Conservation (phyloP, 2,113 vertebrate genomes). For the Scomber scombrus region DNA sequence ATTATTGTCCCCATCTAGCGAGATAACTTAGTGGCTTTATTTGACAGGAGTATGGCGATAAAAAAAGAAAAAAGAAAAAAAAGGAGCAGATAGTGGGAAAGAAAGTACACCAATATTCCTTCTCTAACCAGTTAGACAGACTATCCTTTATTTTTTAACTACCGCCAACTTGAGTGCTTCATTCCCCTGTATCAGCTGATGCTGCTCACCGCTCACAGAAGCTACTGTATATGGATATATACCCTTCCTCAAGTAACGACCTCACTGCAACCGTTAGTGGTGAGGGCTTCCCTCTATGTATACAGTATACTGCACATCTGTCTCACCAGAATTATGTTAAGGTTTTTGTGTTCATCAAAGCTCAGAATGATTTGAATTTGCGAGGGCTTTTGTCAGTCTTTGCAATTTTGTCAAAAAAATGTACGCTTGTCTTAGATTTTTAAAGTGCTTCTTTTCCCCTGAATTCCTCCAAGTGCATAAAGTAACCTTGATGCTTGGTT, state of each 20-base stretch:
- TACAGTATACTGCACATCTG: neutral
- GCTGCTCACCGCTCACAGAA: neutral
- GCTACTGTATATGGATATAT: neutral
- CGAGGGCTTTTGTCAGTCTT: neutral
- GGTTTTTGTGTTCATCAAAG: neutral
- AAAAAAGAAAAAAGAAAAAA: slow-evolving; percentile 14
- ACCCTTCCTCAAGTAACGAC: slow-evolving; percentile 7
- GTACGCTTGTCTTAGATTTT: neutral
- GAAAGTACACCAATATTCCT: slow-evolving; percentile 30
- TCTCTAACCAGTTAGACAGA: slow-evolving; percentile 34
- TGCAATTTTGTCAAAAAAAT: neutral
- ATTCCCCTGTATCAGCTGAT: slow-evolving; percentile 6
- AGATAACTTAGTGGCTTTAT: slow-evolving; percentile 56
- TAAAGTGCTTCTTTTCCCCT: neutral
- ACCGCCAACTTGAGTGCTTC: slow-evolving; percentile 11
- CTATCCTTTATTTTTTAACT: slow-evolving; percentile 49
- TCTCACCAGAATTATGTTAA: neutral
- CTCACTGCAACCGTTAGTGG: neutral
- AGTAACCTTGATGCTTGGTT: neutral
- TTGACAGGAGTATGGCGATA: slow-evolving; percentile 44
- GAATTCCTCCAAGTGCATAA: neutral
- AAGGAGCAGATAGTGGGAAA: slow-evolving; percentile 8
- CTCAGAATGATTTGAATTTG: neutral
- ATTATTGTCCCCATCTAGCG: slow-evolving; percentile 57
- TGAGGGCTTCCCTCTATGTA: neutral